Evolutionary conservation across 1,140 invertebrate species (phyloP).

Genomic region (Maconellicoccus hirsutus): DNA sequence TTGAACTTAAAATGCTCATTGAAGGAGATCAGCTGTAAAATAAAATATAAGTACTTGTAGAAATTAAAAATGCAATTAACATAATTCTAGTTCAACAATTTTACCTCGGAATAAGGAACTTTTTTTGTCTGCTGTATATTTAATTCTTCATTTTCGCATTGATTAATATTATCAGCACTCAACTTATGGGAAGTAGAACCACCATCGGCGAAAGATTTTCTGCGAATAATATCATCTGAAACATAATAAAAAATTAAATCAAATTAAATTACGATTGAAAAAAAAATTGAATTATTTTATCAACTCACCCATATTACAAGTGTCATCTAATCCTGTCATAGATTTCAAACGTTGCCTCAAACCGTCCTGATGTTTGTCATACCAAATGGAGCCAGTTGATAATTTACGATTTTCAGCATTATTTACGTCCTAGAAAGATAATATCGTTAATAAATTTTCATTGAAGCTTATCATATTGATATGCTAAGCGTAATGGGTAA

Average conservation of each 20-base stretch:
- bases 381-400: slow-evolving; percentile 9
- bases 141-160: neutral
- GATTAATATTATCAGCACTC: slow-evolving; percentile 12
- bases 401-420: slow-evolving; percentile 11
- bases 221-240: slow-evolving; percentile 7
- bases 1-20: slow-evolving; percentile 63
- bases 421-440: neutral
- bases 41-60: too few species aligned
- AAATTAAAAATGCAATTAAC: neutral
- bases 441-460: neutral
- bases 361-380: neutral
- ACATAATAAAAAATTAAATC: neutral
- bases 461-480: neutral
- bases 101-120: slow-evolving; percentile 31
- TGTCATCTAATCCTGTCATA: neutral
- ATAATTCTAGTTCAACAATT: neutral
- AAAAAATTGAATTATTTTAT: too few species aligned
- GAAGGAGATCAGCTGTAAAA: slow-evolving; percentile 46
- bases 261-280: neutral
- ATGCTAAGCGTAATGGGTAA: neutral
- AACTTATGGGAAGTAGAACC: neutral
- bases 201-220: slow-evolving; percentile 1
- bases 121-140: slow-evolving; percentile 28
- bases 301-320: neutral
- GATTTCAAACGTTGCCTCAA: slow-evolving; percentile 14